phyloP scores from a whole-genome alignment of 2,113 vertebrate species.

The Trichomycterus rosablanca region DNA sequence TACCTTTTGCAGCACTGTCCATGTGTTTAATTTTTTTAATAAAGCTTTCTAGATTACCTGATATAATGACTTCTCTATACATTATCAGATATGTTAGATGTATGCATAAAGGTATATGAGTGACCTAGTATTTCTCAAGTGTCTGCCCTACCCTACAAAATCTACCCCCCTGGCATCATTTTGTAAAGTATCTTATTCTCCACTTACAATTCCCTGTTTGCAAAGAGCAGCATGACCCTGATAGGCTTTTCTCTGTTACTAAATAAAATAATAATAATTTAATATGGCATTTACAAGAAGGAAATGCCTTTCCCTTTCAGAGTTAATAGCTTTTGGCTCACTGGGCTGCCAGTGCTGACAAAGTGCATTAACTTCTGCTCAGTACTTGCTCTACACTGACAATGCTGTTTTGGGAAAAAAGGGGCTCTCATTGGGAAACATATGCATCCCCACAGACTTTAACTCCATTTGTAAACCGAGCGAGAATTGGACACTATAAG shows the following conservation, averaged over 20 bases:
- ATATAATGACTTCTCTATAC: too few species aligned
- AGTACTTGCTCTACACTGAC: conserved; percentile 60
- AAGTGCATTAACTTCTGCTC: conserved; percentile 71
- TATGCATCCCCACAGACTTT: conserved; percentile 51
- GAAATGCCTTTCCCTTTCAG: conserved; percentile 76
- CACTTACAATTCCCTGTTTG: conserved; percentile 59
- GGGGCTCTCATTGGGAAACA: conserved; percentile 60
- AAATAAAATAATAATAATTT: conserved; percentile 79
- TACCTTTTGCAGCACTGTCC: too few species aligned
- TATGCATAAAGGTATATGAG: too few species aligned
- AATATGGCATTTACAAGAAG: conserved; percentile 79
- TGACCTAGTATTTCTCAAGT: too few species aligned
- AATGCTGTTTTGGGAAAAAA: conserved; percentile 58
- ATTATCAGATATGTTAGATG: too few species aligned
- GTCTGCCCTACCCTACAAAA: not conserved
- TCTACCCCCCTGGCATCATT: conserved; percentile 42
- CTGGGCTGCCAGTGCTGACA: conserved; percentile 68
- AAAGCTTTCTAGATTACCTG: too few species aligned
- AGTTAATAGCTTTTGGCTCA: conserved; percentile 73
- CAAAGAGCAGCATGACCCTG: conserved; percentile 60
- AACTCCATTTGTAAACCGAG: conserved; percentile 16
- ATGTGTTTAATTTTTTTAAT: too few species aligned
- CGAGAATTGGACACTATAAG: too few species aligned
- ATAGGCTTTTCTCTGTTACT: conserved; percentile 72
- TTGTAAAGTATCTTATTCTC: conserved; percentile 49